These are phyloP conservation scores for Tautogolabrus adspersus DNA, from an alignment of 2,113 vertebrate genomes.

Conservation along the genomic window DNA sequence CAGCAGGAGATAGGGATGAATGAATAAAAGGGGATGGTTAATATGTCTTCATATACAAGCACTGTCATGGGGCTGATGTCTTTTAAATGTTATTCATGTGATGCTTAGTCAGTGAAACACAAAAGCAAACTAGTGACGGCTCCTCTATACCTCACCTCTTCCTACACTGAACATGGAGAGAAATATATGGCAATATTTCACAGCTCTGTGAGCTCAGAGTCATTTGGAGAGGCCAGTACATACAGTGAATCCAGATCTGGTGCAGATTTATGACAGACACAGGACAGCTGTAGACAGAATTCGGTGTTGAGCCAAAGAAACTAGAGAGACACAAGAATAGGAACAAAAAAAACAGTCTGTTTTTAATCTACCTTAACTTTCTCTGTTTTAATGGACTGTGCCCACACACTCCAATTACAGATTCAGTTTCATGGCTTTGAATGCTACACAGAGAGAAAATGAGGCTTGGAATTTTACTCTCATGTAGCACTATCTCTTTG, in stretches of 20 bases:
- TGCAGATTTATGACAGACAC: slow-evolving; percentile 56
- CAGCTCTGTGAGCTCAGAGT: slow-evolving; percentile 43
- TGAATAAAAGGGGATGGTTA: slow-evolving; percentile 9
- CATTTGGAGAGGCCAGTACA: slow-evolving; percentile 40
- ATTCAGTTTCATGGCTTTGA: slow-evolving; percentile 28
- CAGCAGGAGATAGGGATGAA: neutral
- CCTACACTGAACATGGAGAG: slow-evolving; percentile 39
- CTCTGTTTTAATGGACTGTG: slow-evolving; percentile 43
- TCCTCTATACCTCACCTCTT: slow-evolving; percentile 31
- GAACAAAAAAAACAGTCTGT: slow-evolving; percentile 21
- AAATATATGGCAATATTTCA: slow-evolving; percentile 64
- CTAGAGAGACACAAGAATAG: slow-evolving; percentile 12
- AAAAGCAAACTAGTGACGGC: slow-evolving; percentile 20
- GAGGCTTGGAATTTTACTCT: slow-evolving; percentile 21
- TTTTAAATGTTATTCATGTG: slow-evolving; percentile 24
- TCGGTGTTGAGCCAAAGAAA: slow-evolving; percentile 16
- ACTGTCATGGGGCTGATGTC: slow-evolving; percentile 23
- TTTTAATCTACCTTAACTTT: slow-evolving; percentile 52
- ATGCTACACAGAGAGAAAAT: slow-evolving; percentile 28
- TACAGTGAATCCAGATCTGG: slow-evolving; percentile 50
- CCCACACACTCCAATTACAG: slow-evolving; percentile 39
- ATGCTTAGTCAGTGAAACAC: slow-evolving; percentile 18
- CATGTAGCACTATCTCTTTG: slow-evolving; percentile 23
- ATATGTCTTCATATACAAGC: slow-evolving; percentile 3
- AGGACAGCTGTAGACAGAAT: slow-evolving; percentile 52